Evolutionary conservation across 1,140 invertebrate species (phyloP).

Genomic region (Euura lappo): DNA sequence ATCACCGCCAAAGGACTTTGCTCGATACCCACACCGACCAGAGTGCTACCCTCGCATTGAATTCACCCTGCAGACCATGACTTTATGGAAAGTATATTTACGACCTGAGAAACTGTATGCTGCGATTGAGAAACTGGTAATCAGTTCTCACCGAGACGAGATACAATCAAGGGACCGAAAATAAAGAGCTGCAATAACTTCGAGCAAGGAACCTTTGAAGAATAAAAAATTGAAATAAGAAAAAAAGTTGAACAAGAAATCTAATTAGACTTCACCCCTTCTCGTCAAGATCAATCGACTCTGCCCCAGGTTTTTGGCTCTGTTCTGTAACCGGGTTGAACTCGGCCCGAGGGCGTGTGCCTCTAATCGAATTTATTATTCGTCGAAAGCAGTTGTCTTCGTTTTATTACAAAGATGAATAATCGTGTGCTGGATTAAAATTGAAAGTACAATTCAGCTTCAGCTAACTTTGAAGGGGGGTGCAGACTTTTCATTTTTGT

Average conservation of each 20-base stretch:
- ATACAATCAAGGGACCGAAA: background rate
- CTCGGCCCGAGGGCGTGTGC: background rate
- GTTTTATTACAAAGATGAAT: background rate
- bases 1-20: background rate
- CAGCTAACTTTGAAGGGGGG: no score
- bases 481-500: no score
- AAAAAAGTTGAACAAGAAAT: background rate
- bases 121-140: no score
- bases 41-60: no score
- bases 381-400: background rate
- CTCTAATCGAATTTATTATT: background rate
- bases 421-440: background rate
- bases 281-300: constrained; percentile 2
- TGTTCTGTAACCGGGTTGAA: background rate
- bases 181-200: background rate
- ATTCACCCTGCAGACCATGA: no score
- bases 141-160: no score
- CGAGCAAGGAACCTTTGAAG: background rate
- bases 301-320: background rate
- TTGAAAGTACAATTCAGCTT: background rate
- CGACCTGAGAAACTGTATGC: no score
- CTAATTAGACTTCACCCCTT: background rate
- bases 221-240: background rate
- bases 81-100: no score
- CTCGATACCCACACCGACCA: no score